A percentile compares a stretch with the other conserved stretches of the same genome.
phyloP scores from a whole-genome alignment of 2,113 vertebrate genomes.

The Emydura subglobosa region DNA sequence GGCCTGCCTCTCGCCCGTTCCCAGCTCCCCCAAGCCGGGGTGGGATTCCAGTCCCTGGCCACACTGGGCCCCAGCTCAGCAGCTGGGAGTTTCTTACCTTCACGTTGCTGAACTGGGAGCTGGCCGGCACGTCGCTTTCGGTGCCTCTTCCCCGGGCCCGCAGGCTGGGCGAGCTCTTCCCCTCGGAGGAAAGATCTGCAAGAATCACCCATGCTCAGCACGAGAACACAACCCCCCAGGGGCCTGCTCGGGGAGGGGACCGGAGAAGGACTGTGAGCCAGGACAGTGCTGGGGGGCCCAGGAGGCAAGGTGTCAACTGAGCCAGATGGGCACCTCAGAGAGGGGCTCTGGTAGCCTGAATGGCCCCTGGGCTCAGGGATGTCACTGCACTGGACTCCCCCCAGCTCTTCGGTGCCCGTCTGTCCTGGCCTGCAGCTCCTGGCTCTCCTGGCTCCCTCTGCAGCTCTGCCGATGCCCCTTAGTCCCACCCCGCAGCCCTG shows the following conservation, averaged over 20 bases:
- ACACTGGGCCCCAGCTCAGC: not conserved
- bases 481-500: not conserved
- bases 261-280: not conserved
- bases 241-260: not conserved
- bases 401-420: not conserved
- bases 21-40: not conserved
- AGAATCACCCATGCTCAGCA: not conserved
- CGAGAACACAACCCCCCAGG: too few species aligned
- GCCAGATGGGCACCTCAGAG: not conserved
- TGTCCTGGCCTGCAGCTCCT: not conserved
- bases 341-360: not conserved
- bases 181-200: not conserved
- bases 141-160: not conserved
- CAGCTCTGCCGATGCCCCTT: not conserved
- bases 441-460: not conserved
- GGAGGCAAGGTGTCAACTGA: not conserved
- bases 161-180: not conserved
- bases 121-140: not conserved
- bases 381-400: not conserved
- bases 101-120: conserved; percentile 31
- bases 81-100: conserved; percentile 25
- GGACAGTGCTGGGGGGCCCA: not conserved
- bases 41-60: too few species aligned
- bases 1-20: not conserved
- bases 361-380: not conserved